Percentiles rank a stretch among this genome's conserved stretches.
phyloP scores from a whole-genome alignment of 1,140 invertebrate species.

The Drosophila mauritiana region DNA sequence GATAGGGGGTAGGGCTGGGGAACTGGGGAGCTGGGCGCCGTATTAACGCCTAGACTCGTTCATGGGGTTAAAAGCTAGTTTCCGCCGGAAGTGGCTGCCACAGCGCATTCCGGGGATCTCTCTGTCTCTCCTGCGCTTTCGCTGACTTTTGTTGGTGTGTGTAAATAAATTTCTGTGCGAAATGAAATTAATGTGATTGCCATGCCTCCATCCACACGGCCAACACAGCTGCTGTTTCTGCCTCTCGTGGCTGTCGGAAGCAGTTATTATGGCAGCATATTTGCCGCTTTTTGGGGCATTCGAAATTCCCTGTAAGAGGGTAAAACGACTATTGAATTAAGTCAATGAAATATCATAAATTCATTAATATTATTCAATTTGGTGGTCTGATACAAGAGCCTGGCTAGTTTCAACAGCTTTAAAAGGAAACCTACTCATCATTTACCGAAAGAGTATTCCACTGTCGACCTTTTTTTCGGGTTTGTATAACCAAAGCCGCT shows the following conservation, averaged over 20 bases:
- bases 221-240: constrained; percentile 9
- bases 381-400: too few species aligned
- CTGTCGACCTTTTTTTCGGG: background rate
- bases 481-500: constrained; percentile 10
- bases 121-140: background rate
- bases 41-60: constrained; percentile 82
- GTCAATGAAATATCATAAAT: too few species aligned
- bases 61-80: constrained; percentile 83
- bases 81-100: constrained; percentile 80
- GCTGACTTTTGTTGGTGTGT: constrained; percentile 50
- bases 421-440: background rate
- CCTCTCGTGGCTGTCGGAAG: constrained; percentile 57
- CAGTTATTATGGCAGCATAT: constrained; percentile 78
- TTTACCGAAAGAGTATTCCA: constrained; percentile 6
- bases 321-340: background rate
- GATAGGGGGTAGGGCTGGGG: constrained; percentile 5
- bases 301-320: background rate
- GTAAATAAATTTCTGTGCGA: constrained; percentile 81
- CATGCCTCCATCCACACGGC: constrained; percentile 17
- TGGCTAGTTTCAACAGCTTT: background rate
- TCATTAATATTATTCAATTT: too few species aligned
- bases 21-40: constrained; percentile 51
- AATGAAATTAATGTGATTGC: constrained; percentile 83
- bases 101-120: constrained; percentile 55
- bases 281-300: constrained; percentile 49